phyloP scores from a whole-genome alignment of 2,113 vertebrate species.

The Mola mola region DNA sequence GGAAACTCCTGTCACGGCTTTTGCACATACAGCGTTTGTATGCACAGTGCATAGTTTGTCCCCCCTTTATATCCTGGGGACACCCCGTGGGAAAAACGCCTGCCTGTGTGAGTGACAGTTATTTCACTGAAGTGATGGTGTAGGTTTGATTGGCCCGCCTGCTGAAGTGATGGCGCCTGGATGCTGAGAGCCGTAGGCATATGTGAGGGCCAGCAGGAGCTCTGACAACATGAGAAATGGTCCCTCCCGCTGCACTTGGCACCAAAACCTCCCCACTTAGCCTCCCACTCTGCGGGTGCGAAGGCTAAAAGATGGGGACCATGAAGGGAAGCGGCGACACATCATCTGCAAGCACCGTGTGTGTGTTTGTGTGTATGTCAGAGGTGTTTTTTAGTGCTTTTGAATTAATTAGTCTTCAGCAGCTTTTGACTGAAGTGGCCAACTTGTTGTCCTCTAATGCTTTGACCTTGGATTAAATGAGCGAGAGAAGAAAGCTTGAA shows the following conservation, averaged over 20 bases:
- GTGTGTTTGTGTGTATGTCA: constrained; percentile 16
- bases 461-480: constrained; percentile 55
- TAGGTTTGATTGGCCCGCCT: constrained; percentile 77
- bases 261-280: constrained; percentile 58
- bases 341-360: constrained; percentile 8
- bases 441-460: constrained; percentile 44
- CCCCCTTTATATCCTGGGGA: constrained; percentile 5
- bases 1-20: constrained; percentile 3
- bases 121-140: constrained; percentile 71
- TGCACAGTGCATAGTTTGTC: constrained; percentile 5
- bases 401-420: constrained; percentile 28
- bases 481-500: constrained; percentile 19
- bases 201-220: constrained; percentile 73
- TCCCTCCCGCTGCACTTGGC: constrained; percentile 42
- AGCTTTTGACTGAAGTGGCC: constrained; percentile 45
- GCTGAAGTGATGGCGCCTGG: constrained; percentile 68
- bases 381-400: constrained; percentile 11
- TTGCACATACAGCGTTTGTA: constrained; percentile 1
- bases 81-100: constrained; percentile 31
- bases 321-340: constrained; percentile 30
- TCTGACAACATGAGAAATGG: constrained; percentile 77
- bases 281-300: constrained; percentile 43
- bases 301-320: constrained; percentile 54
- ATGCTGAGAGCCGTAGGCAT: constrained; percentile 67
- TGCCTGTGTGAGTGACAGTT: constrained; percentile 71